Evolutionary conservation across 2,797 vertebrate species (phyloP).

Genomic region (Enteromius treurensis): DNA sequence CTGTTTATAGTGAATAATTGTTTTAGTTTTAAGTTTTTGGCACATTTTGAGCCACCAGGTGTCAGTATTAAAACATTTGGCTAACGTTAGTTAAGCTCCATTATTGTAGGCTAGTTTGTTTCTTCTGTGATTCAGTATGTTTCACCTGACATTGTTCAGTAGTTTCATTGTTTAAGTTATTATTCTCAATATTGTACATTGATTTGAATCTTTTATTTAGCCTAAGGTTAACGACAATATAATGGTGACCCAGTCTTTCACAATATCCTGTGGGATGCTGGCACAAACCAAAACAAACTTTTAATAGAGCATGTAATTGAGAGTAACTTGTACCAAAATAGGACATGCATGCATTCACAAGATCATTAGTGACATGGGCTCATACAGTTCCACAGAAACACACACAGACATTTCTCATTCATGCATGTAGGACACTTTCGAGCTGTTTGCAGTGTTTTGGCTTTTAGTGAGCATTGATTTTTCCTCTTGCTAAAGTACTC

Average conservation of each 20-base stretch:
- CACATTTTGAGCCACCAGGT: neutral
- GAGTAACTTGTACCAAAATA: neutral
- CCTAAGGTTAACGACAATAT: neutral
- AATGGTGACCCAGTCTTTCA: neutral
- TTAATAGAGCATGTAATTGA: conserved; percentile 10
- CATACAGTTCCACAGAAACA: conserved; percentile 7
- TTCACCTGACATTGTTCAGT: neutral
- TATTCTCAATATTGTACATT: neutral
- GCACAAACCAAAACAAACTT: conserved; percentile 9
- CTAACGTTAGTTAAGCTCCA: neutral
- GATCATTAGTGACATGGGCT: neutral
- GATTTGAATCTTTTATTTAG: neutral
- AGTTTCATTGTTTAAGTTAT: neutral
- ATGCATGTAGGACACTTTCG: conserved; percentile 32
- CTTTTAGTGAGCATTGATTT: conserved; percentile 55
- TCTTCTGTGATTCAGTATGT: neutral
- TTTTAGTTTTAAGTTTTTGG: conserved; percentile 28
- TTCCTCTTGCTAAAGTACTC: conserved; percentile 11
- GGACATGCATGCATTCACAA: neutral
- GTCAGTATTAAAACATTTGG: conserved; percentile 15
- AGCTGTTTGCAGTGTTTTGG: conserved; percentile 36
- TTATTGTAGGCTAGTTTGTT: neutral
- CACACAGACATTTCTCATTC: conserved; percentile 17
- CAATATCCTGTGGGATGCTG: neutral
- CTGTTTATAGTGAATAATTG: conserved; percentile 43